Evolutionary conservation across 2,113 vertebrate genomes (phyloP).

Genomic region (Gila orcuttii): DNA sequence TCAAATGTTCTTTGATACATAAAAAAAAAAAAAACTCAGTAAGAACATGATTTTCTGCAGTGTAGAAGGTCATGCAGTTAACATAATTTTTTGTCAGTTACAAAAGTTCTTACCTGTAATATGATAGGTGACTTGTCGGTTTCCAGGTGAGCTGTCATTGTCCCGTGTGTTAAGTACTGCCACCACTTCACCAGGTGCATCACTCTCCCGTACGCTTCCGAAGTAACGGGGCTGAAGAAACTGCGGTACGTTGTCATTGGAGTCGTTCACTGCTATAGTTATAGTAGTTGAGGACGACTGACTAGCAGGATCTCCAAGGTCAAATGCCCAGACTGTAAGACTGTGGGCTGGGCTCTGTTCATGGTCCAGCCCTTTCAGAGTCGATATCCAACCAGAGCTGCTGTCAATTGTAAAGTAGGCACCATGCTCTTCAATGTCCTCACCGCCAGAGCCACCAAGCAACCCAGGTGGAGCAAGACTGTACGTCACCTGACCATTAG

Average conservation of each 20-base stretch:
- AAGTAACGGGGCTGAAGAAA: constrained; percentile 88
- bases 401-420: constrained; percentile 87
- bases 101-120: constrained; percentile 87
- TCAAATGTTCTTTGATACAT: too few relatives aligned
- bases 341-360: constrained; percentile 85
- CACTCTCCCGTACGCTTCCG: constrained; percentile 89
- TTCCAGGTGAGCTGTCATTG: constrained; percentile 87
- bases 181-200: constrained; percentile 92
- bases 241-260: constrained; percentile 90
- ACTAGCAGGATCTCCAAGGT: constrained; percentile 88
- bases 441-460: constrained; percentile 63
- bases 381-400: constrained; percentile 95
- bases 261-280: constrained; percentile 87
- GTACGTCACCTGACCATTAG: constrained; percentile 93
- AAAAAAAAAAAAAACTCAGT: too few relatives aligned
- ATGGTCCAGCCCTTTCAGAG: constrained; percentile 89
- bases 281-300: constrained; percentile 86
- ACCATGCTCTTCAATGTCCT: constrained; percentile 73
- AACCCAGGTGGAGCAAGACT: constrained; percentile 76
- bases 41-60: neutral
- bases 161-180: constrained; percentile 93
- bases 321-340: constrained; percentile 90
- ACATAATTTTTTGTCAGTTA: neutral
- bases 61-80: neutral
- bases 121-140: constrained; percentile 95